Evolutionary conservation across 2,113 vertebrate genomes (phyloP), one percentile per base, ranked within the genome.

Genomic region (Hucho hucho): DNA sequence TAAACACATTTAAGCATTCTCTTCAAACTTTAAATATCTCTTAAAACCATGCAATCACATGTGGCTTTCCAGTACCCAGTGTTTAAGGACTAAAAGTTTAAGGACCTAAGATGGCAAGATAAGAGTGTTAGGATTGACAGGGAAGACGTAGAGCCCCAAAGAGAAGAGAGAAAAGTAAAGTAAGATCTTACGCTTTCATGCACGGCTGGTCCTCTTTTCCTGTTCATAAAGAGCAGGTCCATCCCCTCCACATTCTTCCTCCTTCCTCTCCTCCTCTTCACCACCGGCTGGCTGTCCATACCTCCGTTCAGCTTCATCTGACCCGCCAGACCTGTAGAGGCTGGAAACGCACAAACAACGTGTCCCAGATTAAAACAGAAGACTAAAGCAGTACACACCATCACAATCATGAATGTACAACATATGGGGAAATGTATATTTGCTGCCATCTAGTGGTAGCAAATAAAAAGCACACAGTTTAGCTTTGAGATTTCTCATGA

Each of bases 211-310:
- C 89, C 88, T 86, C 92, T 94, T 84, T 80, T 96, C 88, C 82
- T 95, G 78, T 96, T 98, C 90, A 96, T 92, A 80, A 96, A 96
- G 67, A 98, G 94, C 59, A 96, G 90, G 89, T 99, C 97, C 87
- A 96, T 93, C 26, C 97, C 96, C 84, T 98, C 97, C 47, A 99
- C 96, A 3, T 99, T 99, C 95, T 96, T 99, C 81, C 95, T 95
- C 79, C 98, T 94, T 70, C 98, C 98, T 75, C 97, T 92, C 66
- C 95, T 91, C 91, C 94, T 97, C 90, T 98, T 99, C 47, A 96
- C 87, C 28, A 94, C 76, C 9, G 97, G 97, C 86, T 98, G 96
- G 84, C 92, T 94, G 3, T 97, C 96, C 67, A 90, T 53, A 4
- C 90, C 84, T 86, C 98, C 98, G 53, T 99, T 99, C 76, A 94